A percentile compares a stretch with the other conserved stretches of the same genome.
Conservation (phyloP, 2,888 invertebrate species). For the Eustalomyia histrio region DNA sequence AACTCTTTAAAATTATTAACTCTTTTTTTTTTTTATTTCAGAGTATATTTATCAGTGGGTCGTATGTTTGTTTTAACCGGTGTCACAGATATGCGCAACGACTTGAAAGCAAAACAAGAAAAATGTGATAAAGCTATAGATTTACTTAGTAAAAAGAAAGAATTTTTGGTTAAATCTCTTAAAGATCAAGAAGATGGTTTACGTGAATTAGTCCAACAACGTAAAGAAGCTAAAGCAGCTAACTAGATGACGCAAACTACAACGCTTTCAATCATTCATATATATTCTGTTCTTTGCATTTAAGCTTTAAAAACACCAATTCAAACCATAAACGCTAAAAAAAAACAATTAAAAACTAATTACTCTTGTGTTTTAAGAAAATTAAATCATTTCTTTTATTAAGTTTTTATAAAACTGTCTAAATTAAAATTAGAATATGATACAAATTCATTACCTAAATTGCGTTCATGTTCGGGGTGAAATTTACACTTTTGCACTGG, state of each 20-base stretch:
- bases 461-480: slow-evolving; percentile 90
- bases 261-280: slow-evolving; percentile 35
- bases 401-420: slow-evolving; percentile 77
- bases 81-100: slow-evolving; percentile 82
- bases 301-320: slow-evolving; percentile 42
- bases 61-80: slow-evolving; percentile 89
- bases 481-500: slow-evolving; percentile 85
- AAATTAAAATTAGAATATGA: slow-evolving; percentile 94
- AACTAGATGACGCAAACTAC: slow-evolving; percentile 59
- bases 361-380: neutral
- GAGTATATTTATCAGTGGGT: slow-evolving; percentile 83
- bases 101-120: slow-evolving; percentile 82
- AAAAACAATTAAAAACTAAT: slow-evolving; percentile 11
- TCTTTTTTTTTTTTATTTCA: slow-evolving; percentile 53
- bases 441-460: slow-evolving; percentile 94
- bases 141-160: slow-evolving; percentile 85
- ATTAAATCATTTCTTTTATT: slow-evolving; percentile 10
- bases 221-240: slow-evolving; percentile 80
- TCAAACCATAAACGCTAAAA: slow-evolving; percentile 19
- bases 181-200: slow-evolving; percentile 91
- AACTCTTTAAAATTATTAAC: no score
- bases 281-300: slow-evolving; percentile 57
- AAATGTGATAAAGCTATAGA: slow-evolving; percentile 85
- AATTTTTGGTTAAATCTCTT: slow-evolving; percentile 86
- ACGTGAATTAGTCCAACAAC: slow-evolving; percentile 87